Base-by-base conservation (phyloP, 2,888 invertebrate species). In the Pediacus dermestoides region DNA sequence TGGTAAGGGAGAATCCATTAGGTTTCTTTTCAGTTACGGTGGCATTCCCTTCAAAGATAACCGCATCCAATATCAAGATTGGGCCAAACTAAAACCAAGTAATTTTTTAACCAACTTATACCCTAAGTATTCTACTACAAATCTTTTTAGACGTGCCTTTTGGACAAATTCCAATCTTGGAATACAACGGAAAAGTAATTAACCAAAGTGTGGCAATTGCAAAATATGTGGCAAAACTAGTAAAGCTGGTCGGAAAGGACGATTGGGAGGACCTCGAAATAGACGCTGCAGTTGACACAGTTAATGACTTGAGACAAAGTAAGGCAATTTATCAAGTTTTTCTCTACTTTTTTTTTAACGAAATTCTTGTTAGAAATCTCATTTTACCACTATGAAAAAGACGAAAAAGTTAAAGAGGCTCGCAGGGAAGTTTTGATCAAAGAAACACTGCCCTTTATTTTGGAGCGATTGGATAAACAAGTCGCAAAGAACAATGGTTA, bases 111-210 rank as follows among this genome's bases (percentile, higher is more conserved):
- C n/a, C n/a, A n/a, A n/a, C n/a, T n/a, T n/a, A n/a, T n/a, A n/a
- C n/a, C n/a, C n/a, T n/a, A n/a, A n/a, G n/a, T n/a, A n/a, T n/a
- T n/a, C n/a, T n/a, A n/a, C n/a, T n/a, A n/a, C n/a, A n/a, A n/a
- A n/a, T n/a, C n/a, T n/a, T 42, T 44, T 37, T 33, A 53, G 55
- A 43, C 4, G 78, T 74, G 71, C 81, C 81, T 15, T 81, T 78
- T 60, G 81, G 82, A 0, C 78, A 79, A 61, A 62, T 80, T 44
- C 84, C 83, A 0, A 63, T 80, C 1, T 53, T 84, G 37, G 78
- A 78, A 62, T 67, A 80, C 7, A 77, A 82, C 41, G 82, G 80
- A n/a, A 80, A 80, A 59, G 61, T 70, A 48, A 70, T 76, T 44
- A 72, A 76, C 14, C 83, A 83, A 60, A 78, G 78, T 23, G 37